Evolutionary conservation across 1,140 invertebrate species (phyloP), one percentile per base, ranked within the genome.

Genomic region (Saccostrea cuccullata): DNA sequence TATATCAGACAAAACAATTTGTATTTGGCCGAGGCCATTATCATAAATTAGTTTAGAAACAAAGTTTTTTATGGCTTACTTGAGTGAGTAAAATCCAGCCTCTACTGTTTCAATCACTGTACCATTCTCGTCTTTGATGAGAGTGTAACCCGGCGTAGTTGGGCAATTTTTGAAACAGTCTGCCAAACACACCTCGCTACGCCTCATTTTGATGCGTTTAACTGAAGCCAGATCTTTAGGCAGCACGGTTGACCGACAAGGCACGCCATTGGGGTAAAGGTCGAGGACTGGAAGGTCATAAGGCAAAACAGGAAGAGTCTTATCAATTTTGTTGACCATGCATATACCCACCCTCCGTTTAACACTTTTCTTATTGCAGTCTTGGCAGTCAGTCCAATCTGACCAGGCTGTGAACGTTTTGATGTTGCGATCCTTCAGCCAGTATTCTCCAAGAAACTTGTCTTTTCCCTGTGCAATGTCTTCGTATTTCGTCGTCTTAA

Each of bases 311-410:
- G 93, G 92, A 40, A 89, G 36, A 47, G 88, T 47, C 26, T 11
- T 26, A 67, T 92, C 77, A n/a, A 92, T 87, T 90, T 93, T 93
- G 88, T 91, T 87, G 11, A 93, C 91, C 88, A 91, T 93, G 87
- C 93, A 93, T 36, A 91, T 85, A 6, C 93, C 93, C 17, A 91
- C 89, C 64, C 89, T 92, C 8, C 89, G 56, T 70, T 91, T 89
- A n/a, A 85, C 30, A n/a, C 92, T 93, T 15, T 96, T 94, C 70
- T 91, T 90, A 20, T 95, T 95, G 91, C 97, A 97, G n/a, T 91
- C 93, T 84, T 96, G 96, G 92, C 97, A 97, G 11, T 94, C 89
- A 20, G 96, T 96, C 97, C 97, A 97, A 13, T 93, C 90, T 3
- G 95, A 95, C 96, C 96, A 97, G 17, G 87, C 23, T 90, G 94